A percentile compares a stretch with the other conserved stretches of the same genome.
Evolutionary conservation across 2,113 vertebrate genomes (phyloP).

Genomic region (Lontra canadensis): DNA sequence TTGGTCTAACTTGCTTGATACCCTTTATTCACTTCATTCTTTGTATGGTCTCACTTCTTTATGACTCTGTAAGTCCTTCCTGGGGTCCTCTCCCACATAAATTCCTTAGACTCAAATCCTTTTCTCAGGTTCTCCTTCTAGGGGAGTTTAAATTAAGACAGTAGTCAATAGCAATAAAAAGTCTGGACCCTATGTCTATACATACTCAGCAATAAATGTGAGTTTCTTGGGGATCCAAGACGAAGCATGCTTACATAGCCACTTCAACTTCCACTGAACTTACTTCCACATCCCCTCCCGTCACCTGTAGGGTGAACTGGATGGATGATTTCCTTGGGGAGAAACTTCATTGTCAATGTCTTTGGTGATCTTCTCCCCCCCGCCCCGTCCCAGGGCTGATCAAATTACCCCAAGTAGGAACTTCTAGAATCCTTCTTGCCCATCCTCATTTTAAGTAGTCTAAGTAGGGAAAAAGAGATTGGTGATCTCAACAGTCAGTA

Average conservation of each 20-base stretch:
- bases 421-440: not conserved
- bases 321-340: not conserved
- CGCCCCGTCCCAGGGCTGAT: not conserved
- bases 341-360: not conserved
- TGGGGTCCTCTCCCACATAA: not conserved
- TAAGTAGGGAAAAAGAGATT: not conserved
- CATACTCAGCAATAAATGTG: not conserved
- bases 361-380: not conserved
- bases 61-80: not conserved
- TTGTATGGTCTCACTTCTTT: not conserved
- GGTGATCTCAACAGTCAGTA: not conserved
- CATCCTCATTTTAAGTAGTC: not conserved
- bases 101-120: not conserved
- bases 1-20: not conserved
- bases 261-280: not conserved
- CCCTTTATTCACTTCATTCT: not conserved
- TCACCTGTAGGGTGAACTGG: not conserved
- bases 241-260: not conserved
- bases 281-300: not conserved
- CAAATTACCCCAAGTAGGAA: not conserved
- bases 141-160: not conserved
- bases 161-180: not conserved
- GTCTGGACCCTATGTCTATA: not conserved
- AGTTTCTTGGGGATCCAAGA: not conserved
- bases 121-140: not conserved